Evolutionary conservation across 2,888 invertebrate genomes (phyloP), one percentile per base, ranked within the genome.

Genomic region (Vesta saturnalis): DNA sequence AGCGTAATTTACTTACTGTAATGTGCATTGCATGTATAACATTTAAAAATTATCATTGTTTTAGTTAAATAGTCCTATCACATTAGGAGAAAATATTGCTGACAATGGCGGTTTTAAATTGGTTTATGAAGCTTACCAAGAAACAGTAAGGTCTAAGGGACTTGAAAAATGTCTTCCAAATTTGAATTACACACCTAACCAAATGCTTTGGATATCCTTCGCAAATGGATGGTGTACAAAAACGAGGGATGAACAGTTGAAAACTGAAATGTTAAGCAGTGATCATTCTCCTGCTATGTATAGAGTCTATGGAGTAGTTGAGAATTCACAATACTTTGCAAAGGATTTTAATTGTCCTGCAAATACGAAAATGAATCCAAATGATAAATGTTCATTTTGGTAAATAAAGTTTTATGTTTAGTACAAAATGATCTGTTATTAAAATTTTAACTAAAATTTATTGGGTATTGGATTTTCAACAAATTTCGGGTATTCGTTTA

Each of bases 41-140:
- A 10, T 54, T 14, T 18, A 8, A 14, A 54, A 8, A 19, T 54
- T 21, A 30, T n/a, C n/a, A n/a, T 60, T 60, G 1, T 78, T 77
- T 70, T 71, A 95, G 95, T 81, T 97, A 60, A 95, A 96, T 79
- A 97, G 97, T 60, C 90, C 95, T 66, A 94, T 94, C 78, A 96
- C 96, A 0, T 94, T 95, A 85, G 95, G 95, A 10, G 97, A 97
- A 82, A 97, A 97, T 82, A 97, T 97, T 64, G 97, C 97, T 0
- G 97, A 97, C 82, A 97, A 96, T 80, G 96, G 96, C 1, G 97
- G 96, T 0, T 90, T 96, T 72, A 96, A 96, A 81, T 93, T 94
- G 80, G 94, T 96, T 0, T 97, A 96, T 83, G 86, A 89, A 71
- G 95, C 95, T 0, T 95, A 95, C 83, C 87, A 90, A 57, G 87